These are phyloP conservation scores for Ficedula albicollis DNA, from an alignment of 2,797 vertebrate species.

Conservation along the genomic window DNA sequence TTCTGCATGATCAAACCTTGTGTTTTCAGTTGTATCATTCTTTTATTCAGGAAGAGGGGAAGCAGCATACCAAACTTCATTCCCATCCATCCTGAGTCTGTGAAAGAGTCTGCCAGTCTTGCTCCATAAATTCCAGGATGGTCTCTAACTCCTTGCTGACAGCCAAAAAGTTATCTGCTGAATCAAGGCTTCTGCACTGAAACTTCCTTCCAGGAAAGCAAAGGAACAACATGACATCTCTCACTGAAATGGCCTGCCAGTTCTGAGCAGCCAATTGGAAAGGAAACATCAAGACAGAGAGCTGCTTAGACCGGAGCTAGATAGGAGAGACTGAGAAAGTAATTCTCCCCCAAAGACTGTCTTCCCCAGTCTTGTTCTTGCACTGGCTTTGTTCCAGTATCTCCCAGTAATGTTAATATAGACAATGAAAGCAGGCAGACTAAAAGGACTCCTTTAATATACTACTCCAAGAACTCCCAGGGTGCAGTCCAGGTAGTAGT, in stretches of 20 bases:
- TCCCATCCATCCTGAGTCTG: not conserved
- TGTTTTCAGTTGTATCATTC: not conserved
- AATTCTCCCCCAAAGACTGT: not conserved
- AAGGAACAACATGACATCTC: not conserved
- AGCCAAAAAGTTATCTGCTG: constrained; percentile 24
- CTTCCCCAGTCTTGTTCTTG: not conserved
- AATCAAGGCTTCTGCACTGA: constrained; percentile 27
- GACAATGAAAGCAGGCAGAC: not conserved
- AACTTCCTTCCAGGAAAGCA: not conserved
- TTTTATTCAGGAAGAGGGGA: not conserved
- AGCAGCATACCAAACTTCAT: not conserved
- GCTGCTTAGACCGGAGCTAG: not conserved
- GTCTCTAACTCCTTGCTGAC: not conserved
- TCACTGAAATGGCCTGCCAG: constrained; percentile 1
- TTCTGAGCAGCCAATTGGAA: not conserved
- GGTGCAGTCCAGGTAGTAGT: not conserved
- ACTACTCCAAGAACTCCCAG: not conserved
- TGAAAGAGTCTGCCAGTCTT: not conserved
- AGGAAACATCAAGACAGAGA: not conserved
- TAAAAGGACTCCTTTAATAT: not conserved
- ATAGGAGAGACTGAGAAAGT: not conserved
- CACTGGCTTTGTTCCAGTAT: not conserved
- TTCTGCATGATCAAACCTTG: not conserved
- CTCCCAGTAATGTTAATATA: not conserved
- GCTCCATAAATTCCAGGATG: constrained; percentile 6